Conservation (phyloP, 2,888 invertebrate genomes). For the Monoplex corrugatus region DNA sequence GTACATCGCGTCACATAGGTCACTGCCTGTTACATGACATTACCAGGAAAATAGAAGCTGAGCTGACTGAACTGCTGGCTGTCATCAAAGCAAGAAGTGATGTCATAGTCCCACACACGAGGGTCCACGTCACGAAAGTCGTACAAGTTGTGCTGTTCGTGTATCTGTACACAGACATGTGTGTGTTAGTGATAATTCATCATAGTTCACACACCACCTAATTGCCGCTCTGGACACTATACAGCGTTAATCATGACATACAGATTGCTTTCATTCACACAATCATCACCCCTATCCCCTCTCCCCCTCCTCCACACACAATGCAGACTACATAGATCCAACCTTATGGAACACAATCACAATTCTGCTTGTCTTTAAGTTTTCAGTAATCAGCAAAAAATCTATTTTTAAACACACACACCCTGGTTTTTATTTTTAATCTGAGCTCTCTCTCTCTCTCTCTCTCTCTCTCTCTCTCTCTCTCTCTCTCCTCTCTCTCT, state of each 20-base stretch:
- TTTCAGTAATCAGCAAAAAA: too few species aligned
- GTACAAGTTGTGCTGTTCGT: constrained; percentile 64
- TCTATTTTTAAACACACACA: too few species aligned
- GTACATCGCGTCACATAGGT: too few species aligned
- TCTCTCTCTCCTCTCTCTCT: too few species aligned
- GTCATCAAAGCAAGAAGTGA: constrained; percentile 41
- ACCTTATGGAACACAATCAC: too few species aligned
- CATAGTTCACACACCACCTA: not conserved
- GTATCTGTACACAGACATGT: constrained; percentile 42
- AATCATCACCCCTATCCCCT: not conserved
- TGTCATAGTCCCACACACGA: constrained; percentile 58
- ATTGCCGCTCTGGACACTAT: not conserved
- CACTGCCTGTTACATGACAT: too few species aligned
- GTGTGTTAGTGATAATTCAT: not conserved
- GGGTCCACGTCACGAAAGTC: constrained; percentile 65
- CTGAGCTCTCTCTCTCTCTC: too few species aligned
- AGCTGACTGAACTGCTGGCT: not conserved
- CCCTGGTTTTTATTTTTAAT: too few species aligned
- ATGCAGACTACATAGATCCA: too few species aligned
- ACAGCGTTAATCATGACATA: not conserved
- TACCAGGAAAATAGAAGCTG: constrained; percentile 35
- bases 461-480: too few species aligned
- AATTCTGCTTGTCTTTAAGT: too few species aligned
- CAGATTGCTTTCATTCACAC: not conserved
- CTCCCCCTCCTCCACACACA: not conserved